phyloP scores from a whole-genome alignment of 2,113 vertebrate species.

The Psittacus erithacus region DNA sequence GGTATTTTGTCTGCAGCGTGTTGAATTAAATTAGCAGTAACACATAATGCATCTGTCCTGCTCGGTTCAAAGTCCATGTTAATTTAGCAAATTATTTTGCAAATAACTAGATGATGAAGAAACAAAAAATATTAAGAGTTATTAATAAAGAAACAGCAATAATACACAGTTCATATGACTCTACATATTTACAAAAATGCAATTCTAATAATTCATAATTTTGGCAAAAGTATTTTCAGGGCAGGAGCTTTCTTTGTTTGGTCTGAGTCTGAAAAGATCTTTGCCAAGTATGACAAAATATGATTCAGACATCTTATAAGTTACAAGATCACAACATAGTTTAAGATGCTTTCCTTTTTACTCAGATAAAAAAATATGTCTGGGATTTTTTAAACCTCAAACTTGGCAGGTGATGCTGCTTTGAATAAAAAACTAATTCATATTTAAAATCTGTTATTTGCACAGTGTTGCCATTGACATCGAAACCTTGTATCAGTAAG shows the following conservation, averaged over 20 bases:
- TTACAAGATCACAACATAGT: constrained; percentile 20
- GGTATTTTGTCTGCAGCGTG: constrained; percentile 41
- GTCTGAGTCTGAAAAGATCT: neutral
- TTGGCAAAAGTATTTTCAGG: neutral
- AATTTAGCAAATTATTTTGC: neutral
- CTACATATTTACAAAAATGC: neutral
- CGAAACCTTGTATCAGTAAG: constrained; percentile 19
- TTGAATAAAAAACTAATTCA: neutral
- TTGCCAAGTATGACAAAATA: constrained; percentile 58
- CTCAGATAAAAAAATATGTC: neutral
- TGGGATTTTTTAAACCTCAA: constrained; percentile 5
- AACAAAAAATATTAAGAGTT: neutral
- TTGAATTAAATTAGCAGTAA: constrained; percentile 30
- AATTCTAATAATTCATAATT: neutral
- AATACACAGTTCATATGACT: neutral
- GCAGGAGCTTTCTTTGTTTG: constrained; percentile 47
- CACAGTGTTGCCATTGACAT: neutral
- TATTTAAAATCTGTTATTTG: constrained; percentile 17
- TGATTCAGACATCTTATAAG: constrained; percentile 21
- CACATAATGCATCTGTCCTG: neutral
- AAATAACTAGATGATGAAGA: neutral
- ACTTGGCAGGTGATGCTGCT: neutral
- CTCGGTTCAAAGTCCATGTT: neutral
- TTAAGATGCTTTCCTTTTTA: neutral
- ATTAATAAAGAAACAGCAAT: neutral